Evolutionary conservation across 2,888 invertebrate genomes (phyloP).

Genomic region (Cynaeus angustus): DNA sequence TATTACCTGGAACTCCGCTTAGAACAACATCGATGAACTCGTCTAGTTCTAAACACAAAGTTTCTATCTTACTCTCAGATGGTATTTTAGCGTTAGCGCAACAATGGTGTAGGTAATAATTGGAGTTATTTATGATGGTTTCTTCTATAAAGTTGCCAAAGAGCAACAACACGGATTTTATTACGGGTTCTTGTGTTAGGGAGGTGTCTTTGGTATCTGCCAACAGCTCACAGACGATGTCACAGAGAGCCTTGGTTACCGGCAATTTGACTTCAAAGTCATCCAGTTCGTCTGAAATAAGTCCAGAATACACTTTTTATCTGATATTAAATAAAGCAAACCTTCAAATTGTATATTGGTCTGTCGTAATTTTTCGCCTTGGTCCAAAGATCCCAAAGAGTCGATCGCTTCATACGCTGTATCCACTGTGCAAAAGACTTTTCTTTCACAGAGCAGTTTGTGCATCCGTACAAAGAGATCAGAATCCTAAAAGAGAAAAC

Average conservation of each 20-base stretch:
- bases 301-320: no score
- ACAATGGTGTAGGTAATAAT: conserved; percentile 59
- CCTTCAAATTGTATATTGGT: conserved; percentile 62
- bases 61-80: conserved; percentile 56
- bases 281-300: conserved; percentile 72
- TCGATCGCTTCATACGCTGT: conserved; percentile 77
- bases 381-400: conserved; percentile 71
- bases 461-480: conserved; percentile 72
- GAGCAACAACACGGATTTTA: conserved; percentile 71
- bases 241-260: conserved; percentile 70
- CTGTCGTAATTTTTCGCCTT: conserved; percentile 53
- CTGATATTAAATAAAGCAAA: no score
- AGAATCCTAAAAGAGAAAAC: conserved; percentile 65
- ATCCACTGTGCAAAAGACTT: conserved; percentile 77
- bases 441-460: conserved; percentile 74
- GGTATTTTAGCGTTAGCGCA: conserved; percentile 60
- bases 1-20: conserved; percentile 64
- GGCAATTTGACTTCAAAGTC: conserved; percentile 72
- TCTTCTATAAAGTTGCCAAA: conserved; percentile 71
- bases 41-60: conserved; percentile 63
- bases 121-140: conserved; percentile 55
- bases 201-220: conserved; percentile 70
- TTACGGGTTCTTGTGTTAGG: conserved; percentile 72
- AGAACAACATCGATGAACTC: conserved; percentile 62
- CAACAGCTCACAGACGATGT: conserved; percentile 72